Base-by-base conservation (phyloP, 2,113 vertebrate species). In the Brachypodius melanocephalos region DNA sequence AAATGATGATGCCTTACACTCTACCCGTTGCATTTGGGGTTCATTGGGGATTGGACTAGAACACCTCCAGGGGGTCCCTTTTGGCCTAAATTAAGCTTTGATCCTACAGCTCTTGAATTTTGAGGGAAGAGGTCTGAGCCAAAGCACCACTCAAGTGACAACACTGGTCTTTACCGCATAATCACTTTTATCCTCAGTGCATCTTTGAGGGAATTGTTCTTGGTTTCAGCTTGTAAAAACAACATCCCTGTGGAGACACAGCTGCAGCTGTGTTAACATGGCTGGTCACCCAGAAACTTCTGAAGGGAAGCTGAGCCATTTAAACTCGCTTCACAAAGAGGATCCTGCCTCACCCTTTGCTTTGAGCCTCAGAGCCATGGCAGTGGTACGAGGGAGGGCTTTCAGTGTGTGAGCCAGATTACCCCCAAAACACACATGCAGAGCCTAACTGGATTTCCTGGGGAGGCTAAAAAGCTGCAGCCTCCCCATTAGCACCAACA, bases 161-260 rank as follows among this genome's bases (percentile, higher is more conserved):
- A 5, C 32, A 7, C 29, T 71, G 14, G 75, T 91, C 32, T 67
- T 84, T 79, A 68, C 79, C 11, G 1, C 40, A 40, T 40, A 73
- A 77, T 69, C 22, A 49, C 74, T 94, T 94, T 93, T 76, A 83
- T 90, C 68, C 72, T 88, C 63, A 77, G 72, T 42, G 43, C 52
- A 52, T 93, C 83, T 93, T 92, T 86, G 61, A 92, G 92, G 68
- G 55, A 95, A 67, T 88, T 84, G 79, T 90, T 89, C 72, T 78
- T 34, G 5, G 78, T 82, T 94, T 88, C 79, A 88, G 75, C 72
- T 48, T 83, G 71, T 77, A 71, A 86, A 90, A 85, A 71, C 43
- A 92, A 40, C 71, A 73, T 79, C 84, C 86, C 84, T 75, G 63
- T 63, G 82, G 96, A 85, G 86, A 74, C 71, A 66, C 67, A 94